Conservation (phyloP, 2,113 vertebrate species). For the Chunga burmeisteri region DNA sequence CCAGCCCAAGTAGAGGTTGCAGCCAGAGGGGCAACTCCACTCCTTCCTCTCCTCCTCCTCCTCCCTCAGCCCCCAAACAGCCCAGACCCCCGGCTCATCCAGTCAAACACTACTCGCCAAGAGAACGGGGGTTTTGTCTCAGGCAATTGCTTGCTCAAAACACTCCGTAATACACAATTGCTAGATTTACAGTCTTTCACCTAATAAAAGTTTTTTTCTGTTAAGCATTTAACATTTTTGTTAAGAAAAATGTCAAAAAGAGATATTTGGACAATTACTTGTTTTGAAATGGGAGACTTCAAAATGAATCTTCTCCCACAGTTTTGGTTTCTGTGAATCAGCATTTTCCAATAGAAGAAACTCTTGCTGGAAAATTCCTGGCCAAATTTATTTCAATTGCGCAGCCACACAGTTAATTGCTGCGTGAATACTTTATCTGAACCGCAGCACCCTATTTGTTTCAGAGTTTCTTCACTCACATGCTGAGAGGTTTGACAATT, state of each 20-base stretch:
- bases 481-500: not conserved
- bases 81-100: not conserved
- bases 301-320: not conserved
- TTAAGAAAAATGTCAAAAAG: not conserved
- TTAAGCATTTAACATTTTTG: not conserved
- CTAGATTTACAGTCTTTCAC: not conserved
- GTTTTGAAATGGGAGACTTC: not conserved
- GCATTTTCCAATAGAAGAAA: not conserved
- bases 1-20: not conserved
- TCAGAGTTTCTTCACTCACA: not conserved
- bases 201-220: not conserved
- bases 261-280: not conserved
- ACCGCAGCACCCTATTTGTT: not conserved
- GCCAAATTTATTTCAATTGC: not conserved
- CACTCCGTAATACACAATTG: not conserved
- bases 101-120: fast-evolving
- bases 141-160: not conserved
- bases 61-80: too few relatives aligned
- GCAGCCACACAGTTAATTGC: not conserved
- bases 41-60: not conserved
- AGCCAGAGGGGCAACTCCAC: fast-evolving
- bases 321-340: not conserved
- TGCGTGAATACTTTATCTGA: not conserved
- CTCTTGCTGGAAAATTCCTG: not conserved
- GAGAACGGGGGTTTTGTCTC: not conserved